Conservation (phyloP, 2,888 invertebrate species). For the Craniophora ligustri region DNA sequence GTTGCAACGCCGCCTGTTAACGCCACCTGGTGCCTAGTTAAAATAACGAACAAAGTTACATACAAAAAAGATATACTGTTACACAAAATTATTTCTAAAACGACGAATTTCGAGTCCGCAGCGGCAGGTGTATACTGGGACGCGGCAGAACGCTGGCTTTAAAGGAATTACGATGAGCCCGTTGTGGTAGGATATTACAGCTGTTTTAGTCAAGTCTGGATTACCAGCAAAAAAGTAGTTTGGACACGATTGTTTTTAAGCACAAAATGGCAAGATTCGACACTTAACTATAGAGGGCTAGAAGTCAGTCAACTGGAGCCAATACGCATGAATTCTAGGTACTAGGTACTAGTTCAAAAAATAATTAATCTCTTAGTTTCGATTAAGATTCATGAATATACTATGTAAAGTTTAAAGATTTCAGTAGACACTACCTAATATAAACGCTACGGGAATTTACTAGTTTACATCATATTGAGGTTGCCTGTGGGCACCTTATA, state of each 20-base stretch:
- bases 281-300: too few relatives aligned
- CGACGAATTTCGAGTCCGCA: conserved; percentile 55
- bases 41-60: conserved; percentile 63
- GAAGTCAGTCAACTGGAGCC: too few relatives aligned
- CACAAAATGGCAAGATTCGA: too few relatives aligned
- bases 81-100: conserved; percentile 64
- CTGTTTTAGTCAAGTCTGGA: conserved; percentile 62
- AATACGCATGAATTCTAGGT: too few relatives aligned
- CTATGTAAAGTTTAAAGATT: too few relatives aligned
- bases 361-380: too few relatives aligned
- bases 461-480: too few relatives aligned
- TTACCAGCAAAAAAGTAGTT: conserved; percentile 60
- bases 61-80: conserved; percentile 46
- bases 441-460: too few relatives aligned
- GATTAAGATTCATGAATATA: too few relatives aligned
- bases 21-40: conserved; percentile 74
- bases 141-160: conserved; percentile 64
- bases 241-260: conserved; percentile 51
- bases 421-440: too few relatives aligned
- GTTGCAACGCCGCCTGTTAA: conserved; percentile 72
- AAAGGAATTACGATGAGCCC: conserved; percentile 68
- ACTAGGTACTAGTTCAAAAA: too few relatives aligned
- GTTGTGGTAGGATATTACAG: conserved; percentile 63
- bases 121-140: conserved; percentile 68
- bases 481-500: conserved; percentile 23